Evolutionary conservation across 2,113 vertebrate genomes (phyloP).

Genomic region (Romanogobio albipinnatus): DNA sequence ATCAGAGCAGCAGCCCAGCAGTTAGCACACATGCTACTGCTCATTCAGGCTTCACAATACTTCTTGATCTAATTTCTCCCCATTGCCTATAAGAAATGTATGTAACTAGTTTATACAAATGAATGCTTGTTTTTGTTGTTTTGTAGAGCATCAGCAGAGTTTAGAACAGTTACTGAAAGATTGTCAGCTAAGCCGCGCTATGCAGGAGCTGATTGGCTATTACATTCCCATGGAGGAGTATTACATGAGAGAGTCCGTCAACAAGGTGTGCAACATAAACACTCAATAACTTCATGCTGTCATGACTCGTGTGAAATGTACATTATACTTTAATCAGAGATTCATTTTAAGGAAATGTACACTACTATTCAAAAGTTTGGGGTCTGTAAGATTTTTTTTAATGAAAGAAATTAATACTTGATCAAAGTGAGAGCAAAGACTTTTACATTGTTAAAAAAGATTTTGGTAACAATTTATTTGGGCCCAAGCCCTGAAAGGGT

Average conservation of each 20-base stretch:
- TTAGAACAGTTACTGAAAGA: conserved; percentile 92
- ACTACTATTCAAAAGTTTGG: neutral
- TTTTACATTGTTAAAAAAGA: too few relatives aligned
- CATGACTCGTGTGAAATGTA: neutral
- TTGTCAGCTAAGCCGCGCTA: conserved; percentile 88
- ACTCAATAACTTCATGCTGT: neutral
- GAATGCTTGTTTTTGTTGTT: neutral
- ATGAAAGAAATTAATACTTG: neutral
- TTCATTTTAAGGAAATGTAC: neutral
- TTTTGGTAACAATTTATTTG: too few relatives aligned
- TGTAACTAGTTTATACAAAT: neutral
- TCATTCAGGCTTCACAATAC: neutral
- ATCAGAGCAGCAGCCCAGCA: neutral
- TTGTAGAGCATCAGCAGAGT: conserved; percentile 88
- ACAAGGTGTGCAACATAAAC: conserved; percentile 81
- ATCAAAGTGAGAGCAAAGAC: too few relatives aligned
- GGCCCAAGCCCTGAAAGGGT: too few relatives aligned
- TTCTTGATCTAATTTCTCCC: too few relatives aligned
- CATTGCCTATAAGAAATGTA: neutral
- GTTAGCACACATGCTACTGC: neutral
- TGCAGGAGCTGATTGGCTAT: conserved; percentile 97
- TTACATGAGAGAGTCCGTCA: conserved; percentile 97
- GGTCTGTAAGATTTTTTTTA: neutral
- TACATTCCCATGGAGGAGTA: conserved; percentile 99
- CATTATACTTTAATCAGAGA: neutral